Evolutionary conservation across 2,113 vertebrate genomes (phyloP), one percentile per base, ranked within the genome.

Genomic region (Gorsachius goisagi): DNA sequence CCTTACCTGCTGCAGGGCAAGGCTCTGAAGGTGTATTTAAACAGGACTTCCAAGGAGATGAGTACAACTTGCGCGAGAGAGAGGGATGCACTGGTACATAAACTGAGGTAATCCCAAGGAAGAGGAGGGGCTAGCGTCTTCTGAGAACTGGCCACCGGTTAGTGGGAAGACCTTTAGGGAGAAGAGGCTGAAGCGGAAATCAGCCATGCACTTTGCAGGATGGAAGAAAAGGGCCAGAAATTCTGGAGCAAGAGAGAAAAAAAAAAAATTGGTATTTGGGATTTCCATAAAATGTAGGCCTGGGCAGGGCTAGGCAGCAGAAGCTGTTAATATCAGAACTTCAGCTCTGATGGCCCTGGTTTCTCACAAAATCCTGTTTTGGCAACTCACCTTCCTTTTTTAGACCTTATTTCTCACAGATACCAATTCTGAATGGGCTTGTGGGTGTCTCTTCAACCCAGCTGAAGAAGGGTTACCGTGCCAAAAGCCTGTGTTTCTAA

Each of bases 51-150:
- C 9, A 72, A 44, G 28, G 47, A 45, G 9, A 47, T 0, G 0
- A 2, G 2, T 12, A 8, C 28, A 35, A 41, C 58, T 79, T 45
- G 24, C 47, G 33, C 0, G 0, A 33, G n/a, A 74, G 20, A 56
- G 62, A 72, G 24, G n/a, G 67, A 30, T 45, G 32, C 11, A 10
- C 15, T 50, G 11, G 20, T 85, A 45, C 28, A 11, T 35, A 53
- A 45, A 41, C 19, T 26, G 64, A 69, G 64, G 41, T 20, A 15
- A 82, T 33, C 59, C 44, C 11, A 28, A 47, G 68, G 50, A 60
- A 67, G 27, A 50, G 12, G 17, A 59, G 26, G 28, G 21, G 7
- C 7, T 55, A 12, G 17, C 64, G 32, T 41, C 32, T 11, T 67
- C 55, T 56, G 27, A 49, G 39, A 82, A 23, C n/a, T 73, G 78